Base-by-base conservation (phyloP, 1,140 invertebrate species). In the Dolichoris vasculosae region DNA sequence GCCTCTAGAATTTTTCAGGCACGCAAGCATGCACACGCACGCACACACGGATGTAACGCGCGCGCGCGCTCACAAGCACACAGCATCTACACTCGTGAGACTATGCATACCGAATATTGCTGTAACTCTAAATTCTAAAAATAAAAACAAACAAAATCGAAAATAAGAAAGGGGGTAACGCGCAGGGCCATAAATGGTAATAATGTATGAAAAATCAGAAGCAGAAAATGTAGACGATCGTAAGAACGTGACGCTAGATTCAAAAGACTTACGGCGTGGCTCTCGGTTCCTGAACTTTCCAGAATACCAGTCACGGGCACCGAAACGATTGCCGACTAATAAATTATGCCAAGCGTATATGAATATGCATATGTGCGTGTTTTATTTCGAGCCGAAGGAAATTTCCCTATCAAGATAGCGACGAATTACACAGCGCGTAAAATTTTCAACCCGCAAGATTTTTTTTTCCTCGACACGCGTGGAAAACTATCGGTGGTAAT, bases 241-340 rank as follows among this genome's bases (percentile, higher is more conserved):
- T 59, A 2, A 23, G 2, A 35, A 51, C 40, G 46, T 43, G 64
- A 75, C 32, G 81, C 23, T 26, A 73, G 46, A 9, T 13, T 13
- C 13, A 30, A 26, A n/a, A n/a, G 15, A 55, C 32, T 43, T 20
- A 59, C 30, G 46, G 40, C 40, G 2, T 30, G 30, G 63, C 15
- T 67, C 20, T 67, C 2, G 15, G 23, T 43, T 30, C 55, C 43
- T 84, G 82, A 84, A 78, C 59, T 46, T 84, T 84, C 82, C 43
- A 78, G 82, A 78, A 77, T 77, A 40, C n/a, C 73, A 48, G 38
- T 20, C 46, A 7, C 13, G 9, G 73, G 43, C 46, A 23, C 3
- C 43, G 0, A 64, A 73, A 67, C 15, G 32, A 67, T 67, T 67
- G 63, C 63, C 7, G 9, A 35, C 63, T 67, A 67, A 67, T 67